phyloP scores from a whole-genome alignment of 2,113 vertebrate species.

The Podarcis muralis region DNA sequence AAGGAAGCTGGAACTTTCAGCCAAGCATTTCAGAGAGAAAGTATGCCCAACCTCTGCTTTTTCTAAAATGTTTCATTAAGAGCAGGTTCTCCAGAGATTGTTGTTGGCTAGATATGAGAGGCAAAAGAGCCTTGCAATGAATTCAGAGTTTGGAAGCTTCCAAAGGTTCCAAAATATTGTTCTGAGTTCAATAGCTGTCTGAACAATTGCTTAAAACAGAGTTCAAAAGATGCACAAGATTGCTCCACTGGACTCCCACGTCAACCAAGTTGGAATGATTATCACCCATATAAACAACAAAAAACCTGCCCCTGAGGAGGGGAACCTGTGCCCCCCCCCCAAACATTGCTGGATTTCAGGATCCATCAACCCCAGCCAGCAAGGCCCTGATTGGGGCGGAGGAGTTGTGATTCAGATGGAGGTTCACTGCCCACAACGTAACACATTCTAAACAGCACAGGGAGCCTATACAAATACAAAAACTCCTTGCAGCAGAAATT shows the following conservation, averaged over 20 bases:
- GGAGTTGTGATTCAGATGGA: too few relatives aligned
- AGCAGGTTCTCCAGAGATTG: background rate
- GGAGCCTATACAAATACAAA: too few relatives aligned
- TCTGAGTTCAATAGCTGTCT: background rate
- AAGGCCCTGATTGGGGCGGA: too few relatives aligned
- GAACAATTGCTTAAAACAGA: background rate
- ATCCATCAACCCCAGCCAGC: too few relatives aligned
- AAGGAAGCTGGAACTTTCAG: background rate
- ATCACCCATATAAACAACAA: too few relatives aligned
- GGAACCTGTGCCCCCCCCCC: too few relatives aligned
- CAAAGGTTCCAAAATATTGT: background rate
- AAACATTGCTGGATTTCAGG: too few relatives aligned
- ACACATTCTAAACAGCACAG: too few relatives aligned
- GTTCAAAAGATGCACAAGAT: background rate
- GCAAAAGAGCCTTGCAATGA: background rate
- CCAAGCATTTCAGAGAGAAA: background rate
- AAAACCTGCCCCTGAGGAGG: too few relatives aligned
- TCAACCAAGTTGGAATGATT: too few relatives aligned
- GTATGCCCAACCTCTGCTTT: slow-evolving; percentile 9
- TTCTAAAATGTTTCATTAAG: background rate
- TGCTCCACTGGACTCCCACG: background rate
- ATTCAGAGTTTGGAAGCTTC: background rate
- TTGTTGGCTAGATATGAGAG: background rate
- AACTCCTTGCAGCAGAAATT: too few relatives aligned
- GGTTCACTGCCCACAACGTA: too few relatives aligned